A percentile compares a stretch with the other conserved stretches of the same genome.
Evolutionary conservation across 2,888 invertebrate genomes (phyloP).

Genomic region (Desoria tigrina): DNA sequence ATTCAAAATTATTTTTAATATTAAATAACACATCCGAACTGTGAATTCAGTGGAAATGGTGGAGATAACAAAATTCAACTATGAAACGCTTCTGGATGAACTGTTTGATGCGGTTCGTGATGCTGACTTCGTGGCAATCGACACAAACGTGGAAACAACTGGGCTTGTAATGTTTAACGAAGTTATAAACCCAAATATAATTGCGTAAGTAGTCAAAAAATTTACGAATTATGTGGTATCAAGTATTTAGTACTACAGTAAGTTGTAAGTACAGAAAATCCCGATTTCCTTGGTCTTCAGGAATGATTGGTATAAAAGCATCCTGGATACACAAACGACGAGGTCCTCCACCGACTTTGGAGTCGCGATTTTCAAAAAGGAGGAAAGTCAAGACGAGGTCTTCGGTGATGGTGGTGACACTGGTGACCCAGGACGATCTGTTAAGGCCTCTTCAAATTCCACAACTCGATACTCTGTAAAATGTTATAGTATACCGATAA

Average conservation of each 20-base stretch:
- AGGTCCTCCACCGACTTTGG: slow-evolving; percentile 32
- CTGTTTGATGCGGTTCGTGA: slow-evolving; percentile 21
- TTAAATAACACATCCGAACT: too few species aligned
- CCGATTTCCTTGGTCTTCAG: slow-evolving; percentile 1
- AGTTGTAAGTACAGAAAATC: not conserved
- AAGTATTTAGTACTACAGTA: too few species aligned
- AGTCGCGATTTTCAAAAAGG: slow-evolving; percentile 29
- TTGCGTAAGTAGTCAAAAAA: not conserved
- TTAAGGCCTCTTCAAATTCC: not conserved
- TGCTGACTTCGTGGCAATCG: slow-evolving; percentile 35
- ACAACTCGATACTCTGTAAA: slow-evolving; percentile 10
- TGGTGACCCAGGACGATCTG: not conserved
- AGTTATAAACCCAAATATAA: slow-evolving; percentile 15
- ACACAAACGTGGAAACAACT: slow-evolving; percentile 37
- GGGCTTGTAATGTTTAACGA: slow-evolving; percentile 31
- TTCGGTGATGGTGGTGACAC: not conserved
- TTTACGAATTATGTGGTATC: not conserved
- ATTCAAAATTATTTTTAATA: too few species aligned
- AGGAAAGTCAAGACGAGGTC: not conserved
- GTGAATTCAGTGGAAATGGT: not conserved
- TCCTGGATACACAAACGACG: slow-evolving; percentile 19
- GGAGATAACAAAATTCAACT: slow-evolving; percentile 33
- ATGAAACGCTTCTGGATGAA: slow-evolving; percentile 14
- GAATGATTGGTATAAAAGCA: slow-evolving; percentile 28
- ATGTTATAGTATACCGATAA: slow-evolving; percentile 32